Evolutionary conservation across 2,797 vertebrate genomes (phyloP), one percentile per base, ranked within the genome.

Genomic region (Peromyscus aztecus): DNA sequence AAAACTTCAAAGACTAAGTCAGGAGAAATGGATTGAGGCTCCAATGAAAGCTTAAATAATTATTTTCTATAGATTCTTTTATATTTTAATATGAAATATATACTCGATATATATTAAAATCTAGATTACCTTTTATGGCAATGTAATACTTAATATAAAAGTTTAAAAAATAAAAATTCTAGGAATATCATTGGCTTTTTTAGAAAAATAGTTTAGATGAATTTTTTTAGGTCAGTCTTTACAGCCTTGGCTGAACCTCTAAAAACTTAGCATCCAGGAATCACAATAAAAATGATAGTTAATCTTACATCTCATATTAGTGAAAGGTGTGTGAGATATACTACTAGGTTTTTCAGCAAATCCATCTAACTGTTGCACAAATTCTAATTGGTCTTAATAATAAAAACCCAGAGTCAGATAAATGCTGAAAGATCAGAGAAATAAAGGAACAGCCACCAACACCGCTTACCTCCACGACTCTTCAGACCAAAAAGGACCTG

Each of bases 21-120:
- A 55, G 14, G 34, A 16, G 55, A 96, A 89, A 90, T 81, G 57
- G 24, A 90, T 52, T 34, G 37, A n/a, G 31, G 63, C 0, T 57
- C 57, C 43, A 87, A 31, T 88, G 85, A 89, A 91, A 55, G 17
- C 8, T 71, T 86, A 31, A 84, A 43, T 27, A 43, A 52, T 69
- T 95, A 7, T 65, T 78, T 73, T 91, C 27, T 73, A 52, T 80
- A 93, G 49, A 86, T 89, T 94, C n/a, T 76, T 91, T 94, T 78
- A 84, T 31, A 81, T 78, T 80, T 91, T 49, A 49, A 43, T 6
- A 84, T 77, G 92, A 82, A 59, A 34, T 73, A 43, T 78, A 80
- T 13, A 13, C 84, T 31, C 43, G 29, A 13, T 19, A 59, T 43
- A 43, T 27, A 31, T 87, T 34, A 91, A 67, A 55, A 27, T 55